Base-by-base conservation (phyloP, 2,113 vertebrate species). In the Xyliphius kryptos region DNA sequence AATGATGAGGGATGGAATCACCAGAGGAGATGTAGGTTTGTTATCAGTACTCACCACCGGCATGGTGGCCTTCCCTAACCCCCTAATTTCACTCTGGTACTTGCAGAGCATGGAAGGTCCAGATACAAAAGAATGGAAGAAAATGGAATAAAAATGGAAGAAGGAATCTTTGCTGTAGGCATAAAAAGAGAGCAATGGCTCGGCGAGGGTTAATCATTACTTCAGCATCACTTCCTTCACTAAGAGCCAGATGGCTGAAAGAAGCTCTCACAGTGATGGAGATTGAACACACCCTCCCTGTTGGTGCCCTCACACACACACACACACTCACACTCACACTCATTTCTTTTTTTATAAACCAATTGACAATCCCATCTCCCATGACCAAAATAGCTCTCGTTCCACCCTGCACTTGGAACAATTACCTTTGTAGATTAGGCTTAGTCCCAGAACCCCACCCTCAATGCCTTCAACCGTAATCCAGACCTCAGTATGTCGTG, bases 181-280 rank as follows among this genome's bases (percentile, higher is more conserved):
- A n/a, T n/a, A n/a, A 32, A 40, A 50, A 17, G 22, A 22, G 50
- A 32, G 21, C 52, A 40, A 14, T 13, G 71, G 79, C 62, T 62
- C 68, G 2, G 70, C 78, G 60, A 60, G 77, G 67, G 82, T 86
- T 82, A 86, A 82, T 62, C 9, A 54, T 72, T 77, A 76, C 72
- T 80, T 81, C 71, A 71, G 76, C 73, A 74, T 81, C 73, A 76
- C 79, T 61, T 70, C 76, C 74, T 80, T 69, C 61, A 81, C 54
- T 22, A 77, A 74, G 79, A 80, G 77, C 83, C 86, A 87, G 86
- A 87, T 87, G 86, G 86, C 80, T 79, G 75, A 81, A 79, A 75
- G 75, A 76, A 77, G 77, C 79, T 73, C 76, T 79, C 66, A 71
- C 75, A 76, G 79, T 72, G 71, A 81, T 69, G 71, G 61, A 59